Conservation (phyloP, 2,797 vertebrate species). For the Champsocephalus gunnari region DNA sequence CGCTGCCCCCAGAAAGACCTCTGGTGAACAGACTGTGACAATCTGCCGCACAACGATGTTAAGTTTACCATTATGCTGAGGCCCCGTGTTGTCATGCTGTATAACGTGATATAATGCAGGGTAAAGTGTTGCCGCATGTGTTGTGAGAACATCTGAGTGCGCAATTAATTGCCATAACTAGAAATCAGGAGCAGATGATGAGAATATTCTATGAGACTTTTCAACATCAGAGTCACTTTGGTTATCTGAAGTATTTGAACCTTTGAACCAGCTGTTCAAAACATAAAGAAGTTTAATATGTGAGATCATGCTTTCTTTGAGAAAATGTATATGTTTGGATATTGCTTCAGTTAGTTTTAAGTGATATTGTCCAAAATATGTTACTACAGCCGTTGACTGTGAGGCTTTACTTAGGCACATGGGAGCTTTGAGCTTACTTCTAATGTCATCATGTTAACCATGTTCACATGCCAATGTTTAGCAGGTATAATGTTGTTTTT, state of each 20-base stretch:
- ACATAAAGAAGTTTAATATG: slow-evolving; percentile 25
- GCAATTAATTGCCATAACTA: slow-evolving; percentile 57
- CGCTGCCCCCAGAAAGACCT: slow-evolving; percentile 38
- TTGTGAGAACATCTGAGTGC: slow-evolving; percentile 49
- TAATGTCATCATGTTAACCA: not conserved
- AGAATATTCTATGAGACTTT: slow-evolving; percentile 46
- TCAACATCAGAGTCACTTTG: slow-evolving; percentile 51
- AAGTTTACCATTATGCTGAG: slow-evolving; percentile 10
- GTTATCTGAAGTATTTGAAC: slow-evolving; percentile 40
- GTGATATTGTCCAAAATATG: not conserved
- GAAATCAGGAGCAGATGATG: slow-evolving; percentile 68
- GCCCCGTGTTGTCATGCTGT: not conserved
- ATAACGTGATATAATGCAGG: slow-evolving; percentile 22
- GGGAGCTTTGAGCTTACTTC: not conserved
- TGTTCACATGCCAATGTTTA: not conserved
- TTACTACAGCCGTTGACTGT: not conserved
- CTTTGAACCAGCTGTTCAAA: slow-evolving; percentile 23
- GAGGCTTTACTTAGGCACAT: not conserved
- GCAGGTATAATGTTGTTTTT: not conserved
- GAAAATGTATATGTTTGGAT: not conserved
- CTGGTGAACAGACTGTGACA: slow-evolving; percentile 16
- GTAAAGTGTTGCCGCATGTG: slow-evolving; percentile 16
- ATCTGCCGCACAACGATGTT: slow-evolving; percentile 16
- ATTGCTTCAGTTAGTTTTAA: not conserved
- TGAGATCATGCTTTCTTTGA: slow-evolving; percentile 8